Base-by-base conservation (phyloP, 2,113 vertebrate species). In the Onychostoma macrolepis region DNA sequence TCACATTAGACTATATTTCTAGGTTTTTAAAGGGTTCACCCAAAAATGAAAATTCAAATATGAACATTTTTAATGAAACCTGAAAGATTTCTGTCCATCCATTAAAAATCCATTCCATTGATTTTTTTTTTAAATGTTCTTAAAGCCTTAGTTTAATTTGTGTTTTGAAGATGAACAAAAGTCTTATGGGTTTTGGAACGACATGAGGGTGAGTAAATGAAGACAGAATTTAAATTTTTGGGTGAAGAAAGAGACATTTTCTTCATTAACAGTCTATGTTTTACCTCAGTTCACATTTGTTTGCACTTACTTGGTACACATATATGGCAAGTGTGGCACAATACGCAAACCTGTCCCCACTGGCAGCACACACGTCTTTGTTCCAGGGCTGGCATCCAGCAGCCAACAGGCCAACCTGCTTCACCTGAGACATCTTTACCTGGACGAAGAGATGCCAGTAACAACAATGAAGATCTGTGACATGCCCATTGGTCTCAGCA, bases 301-400 rank as follows among this genome's bases (percentile, higher is more conserved):
- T 12, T 28, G 24, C 21, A 76, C 71, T 94, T 92, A 99, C 98
- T 96, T 99, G 97, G 89, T 99, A 99, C 87, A 99, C 91, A 90
- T 99, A 99, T 91, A 99, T 95, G 71, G 98, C 98, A 86, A 99
- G 94, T 0, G 98, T 99, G 38, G 98, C 98, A 86, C 98, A 99
- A 90, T 99, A 99, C 0, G 98, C 98, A 86, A 99, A 99, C 87
- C 98, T 96, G 91, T 99, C 96, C 71, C 97, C 97, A 28, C 93
- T 96, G 30, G 98, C 98, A 2, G 96, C 98, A 88, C 98, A 99
- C 0, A 99, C 97, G 7, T 99, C 98, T 93, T 97, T 99, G 89
- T 99, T 99, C 98, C 98, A 99, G 0, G 98, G 98, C 91, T 99
- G 98, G 87, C 98, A 99, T 21, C 98, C 98, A 19, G 98, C 98